Evolutionary conservation across 2,113 vertebrate genomes (phyloP), one percentile per base, ranked within the genome.

Genomic region (Phoenicopterus ruber): DNA sequence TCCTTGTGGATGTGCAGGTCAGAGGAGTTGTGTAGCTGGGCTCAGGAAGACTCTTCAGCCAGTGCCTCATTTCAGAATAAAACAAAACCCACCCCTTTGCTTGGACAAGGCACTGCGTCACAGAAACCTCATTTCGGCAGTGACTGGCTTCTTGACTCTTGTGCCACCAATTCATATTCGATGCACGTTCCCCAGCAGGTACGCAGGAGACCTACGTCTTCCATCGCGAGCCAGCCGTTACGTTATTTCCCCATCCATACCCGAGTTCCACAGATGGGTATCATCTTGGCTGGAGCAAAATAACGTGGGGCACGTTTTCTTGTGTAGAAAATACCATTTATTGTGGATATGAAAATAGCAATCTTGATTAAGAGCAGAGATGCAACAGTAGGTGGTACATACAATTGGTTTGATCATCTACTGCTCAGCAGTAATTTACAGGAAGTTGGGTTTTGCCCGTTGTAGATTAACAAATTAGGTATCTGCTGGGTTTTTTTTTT

Each of bases 301-400:
- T 22, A 83, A 79, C 0, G 1, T 15, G 44, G 15, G 29, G 57
- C 84, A 36, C 3, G 0, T 61, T 65, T 82, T 82, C 52, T 90
- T 82, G 86, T 61, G 76, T 96, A 97, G 78, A 97, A 97, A 97
- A 97, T 96, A 97, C 55, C 31, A 63, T 97, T 98, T 97, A 98
- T 97, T 97, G 95, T 92, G 93, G 83, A 44, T 98, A 97, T 97
- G 96, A 98, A 98, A 98, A 98, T 95, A 98, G 97, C 96, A 95
- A 97, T 96, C 93, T 96, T 95, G 86, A 82, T 93, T 90, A 70
- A 73, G 90, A 97, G 96, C 93, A 95, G 96, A 90, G 90, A 93
- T 97, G 93, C 66, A 83, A 34, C 82, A 92, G 42, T 47, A 28
- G 79, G 66, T 94, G 89, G 59, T 86, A 84, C 80, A 92, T 57